Base-by-base conservation (phyloP, 2,797 vertebrate species). In the Gallinago solitaria region DNA sequence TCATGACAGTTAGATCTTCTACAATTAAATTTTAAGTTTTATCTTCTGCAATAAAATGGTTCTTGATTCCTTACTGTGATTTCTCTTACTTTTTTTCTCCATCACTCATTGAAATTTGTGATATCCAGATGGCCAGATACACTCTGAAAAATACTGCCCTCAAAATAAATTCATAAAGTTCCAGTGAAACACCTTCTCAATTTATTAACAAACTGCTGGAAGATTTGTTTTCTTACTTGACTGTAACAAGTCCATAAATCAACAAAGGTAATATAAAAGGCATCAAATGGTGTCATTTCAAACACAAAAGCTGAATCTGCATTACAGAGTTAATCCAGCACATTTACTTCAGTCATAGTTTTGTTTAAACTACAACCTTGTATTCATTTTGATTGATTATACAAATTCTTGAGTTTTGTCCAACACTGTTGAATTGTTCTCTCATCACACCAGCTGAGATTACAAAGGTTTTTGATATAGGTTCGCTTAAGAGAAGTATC, bases 141-240 rank as follows among this genome's bases (percentile, higher is more conserved):
- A 69, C 43, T 73, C 45, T 69, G 73, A 87, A 92, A 96, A 95
- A 92, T 57, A 56, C 59, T 65, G 51, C 28, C 48, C 79, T 95
- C 83, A 94, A 97, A 97, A 96, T 75, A 96, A 96, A 96, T 61
- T 90, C 84, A 89, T 95, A 83, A 97, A 97, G 92, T 96, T 94
- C 57, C 83, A 91, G 39, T 25, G 77, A 90, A 93, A 78, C 51
- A 74, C 30, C 35, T 80, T 83, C 53, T 93, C 25, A 5, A 68
- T 65, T 82, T 92, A 82, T 61, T 68, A 86, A 54, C 39, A 75
- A 56, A 57, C 17, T 65, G 20, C 47, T 0, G 0, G 33, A 70
- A 85, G 23, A 57, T 63, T 81, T 75, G 23, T 68, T 83, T 93
- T 83, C 71, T 43, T 71, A 73, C 88, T 75, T 90, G 64, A 92